phyloP scores from a whole-genome alignment of 2,888 invertebrate genomes.

The Epinotia ramella region DNA sequence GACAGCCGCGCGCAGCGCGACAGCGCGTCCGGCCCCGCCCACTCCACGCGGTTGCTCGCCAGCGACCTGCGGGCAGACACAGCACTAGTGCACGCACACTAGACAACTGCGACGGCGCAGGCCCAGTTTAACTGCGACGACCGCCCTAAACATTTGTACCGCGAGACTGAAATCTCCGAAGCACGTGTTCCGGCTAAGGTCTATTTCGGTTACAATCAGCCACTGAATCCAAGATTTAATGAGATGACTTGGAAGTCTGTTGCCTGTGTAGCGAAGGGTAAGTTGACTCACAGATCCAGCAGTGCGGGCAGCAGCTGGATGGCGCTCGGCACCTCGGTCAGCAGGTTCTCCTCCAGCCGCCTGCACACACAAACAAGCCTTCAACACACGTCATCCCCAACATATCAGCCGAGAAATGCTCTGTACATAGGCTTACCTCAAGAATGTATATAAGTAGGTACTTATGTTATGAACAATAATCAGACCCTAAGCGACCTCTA shows the following conservation, averaged over 20 bases:
- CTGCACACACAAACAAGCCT: slow-evolving; percentile 54
- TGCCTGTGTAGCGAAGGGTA: background rate
- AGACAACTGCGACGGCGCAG: background rate
- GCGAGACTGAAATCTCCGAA: too few relatives aligned
- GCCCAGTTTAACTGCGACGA: too few relatives aligned
- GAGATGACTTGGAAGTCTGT: background rate
- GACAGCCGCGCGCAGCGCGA: slow-evolving; percentile 88
- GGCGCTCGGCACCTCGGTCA: slow-evolving; percentile 90
- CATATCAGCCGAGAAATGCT: background rate
- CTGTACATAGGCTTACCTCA: too few relatives aligned
- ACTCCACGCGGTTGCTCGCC: slow-evolving; percentile 92
- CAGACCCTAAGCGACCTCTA: too few relatives aligned
- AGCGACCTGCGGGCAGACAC: slow-evolving; percentile 87
- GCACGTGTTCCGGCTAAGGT: too few relatives aligned
- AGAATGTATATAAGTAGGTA: too few relatives aligned
- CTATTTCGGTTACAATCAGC: too few relatives aligned
- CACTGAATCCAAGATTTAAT: too few relatives aligned
- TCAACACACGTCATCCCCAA: background rate
- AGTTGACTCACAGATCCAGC: slow-evolving; percentile 92
- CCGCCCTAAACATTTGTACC: too few relatives aligned
- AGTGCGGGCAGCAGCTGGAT: slow-evolving; percentile 90
- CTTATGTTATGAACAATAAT: too few relatives aligned
- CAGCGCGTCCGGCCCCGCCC: slow-evolving; percentile 89
- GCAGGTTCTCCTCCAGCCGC: slow-evolving; percentile 76
- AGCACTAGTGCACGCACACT: background rate